phyloP scores from a whole-genome alignment of 1,140 invertebrate species.

The Drosophila melanica region DNA sequence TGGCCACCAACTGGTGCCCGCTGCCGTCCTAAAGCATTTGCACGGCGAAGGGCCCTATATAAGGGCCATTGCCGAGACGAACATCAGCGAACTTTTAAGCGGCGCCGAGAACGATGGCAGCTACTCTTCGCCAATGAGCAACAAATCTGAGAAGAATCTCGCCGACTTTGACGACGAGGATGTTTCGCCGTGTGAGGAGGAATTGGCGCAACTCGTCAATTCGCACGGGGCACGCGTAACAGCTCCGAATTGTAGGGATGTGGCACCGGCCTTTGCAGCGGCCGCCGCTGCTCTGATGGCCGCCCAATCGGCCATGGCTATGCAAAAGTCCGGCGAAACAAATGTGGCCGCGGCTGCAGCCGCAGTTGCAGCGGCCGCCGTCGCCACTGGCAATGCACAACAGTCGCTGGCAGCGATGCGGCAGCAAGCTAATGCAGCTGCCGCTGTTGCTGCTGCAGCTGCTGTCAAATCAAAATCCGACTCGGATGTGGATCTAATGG shows the following conservation, averaged over 20 bases:
- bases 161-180: slow-evolving; percentile 97
- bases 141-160: slow-evolving; percentile 97
- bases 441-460: slow-evolving; percentile 61
- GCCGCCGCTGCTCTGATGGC: slow-evolving; percentile 77
- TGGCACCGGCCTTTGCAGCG: slow-evolving; percentile 75
- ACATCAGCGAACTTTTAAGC: slow-evolving; percentile 87
- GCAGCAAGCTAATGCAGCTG: slow-evolving; percentile 68
- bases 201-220: slow-evolving; percentile 85
- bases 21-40: slow-evolving; percentile 73
- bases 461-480: slow-evolving; percentile 66
- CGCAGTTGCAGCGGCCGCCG: slow-evolving; percentile 70
- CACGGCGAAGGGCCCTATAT: slow-evolving; percentile 82
- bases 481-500: slow-evolving; percentile 61
- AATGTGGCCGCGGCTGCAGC: slow-evolving; percentile 72
- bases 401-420: slow-evolving; percentile 67
- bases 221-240: slow-evolving; percentile 54
- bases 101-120: slow-evolving; percentile 89
- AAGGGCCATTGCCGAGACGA: slow-evolving; percentile 81
- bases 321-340: slow-evolving; percentile 74
- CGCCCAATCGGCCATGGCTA: slow-evolving; percentile 77
- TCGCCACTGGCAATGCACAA: slow-evolving; percentile 73
- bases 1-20: slow-evolving; percentile 67
- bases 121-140: slow-evolving; percentile 94
- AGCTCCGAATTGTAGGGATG: slow-evolving; percentile 58
- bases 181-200: slow-evolving; percentile 94